These are phyloP conservation scores for Tupaia tana DNA, from an alignment of 2,113 vertebrate genomes.

Conservation along the genomic window DNA sequence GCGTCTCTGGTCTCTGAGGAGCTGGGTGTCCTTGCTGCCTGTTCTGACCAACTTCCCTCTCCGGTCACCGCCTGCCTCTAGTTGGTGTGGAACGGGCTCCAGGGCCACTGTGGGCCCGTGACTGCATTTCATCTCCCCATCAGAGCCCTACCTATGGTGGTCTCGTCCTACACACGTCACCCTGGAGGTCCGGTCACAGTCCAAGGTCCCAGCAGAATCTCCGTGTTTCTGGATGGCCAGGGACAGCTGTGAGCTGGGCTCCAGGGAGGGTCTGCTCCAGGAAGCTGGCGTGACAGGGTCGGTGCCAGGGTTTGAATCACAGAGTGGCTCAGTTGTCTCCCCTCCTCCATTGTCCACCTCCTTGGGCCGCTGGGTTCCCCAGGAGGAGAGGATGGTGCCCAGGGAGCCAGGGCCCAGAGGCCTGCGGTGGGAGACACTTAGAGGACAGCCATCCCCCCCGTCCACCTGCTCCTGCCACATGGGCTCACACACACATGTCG, in stretches of 20 bases:
- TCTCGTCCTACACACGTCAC: background rate
- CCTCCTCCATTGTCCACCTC: background rate
- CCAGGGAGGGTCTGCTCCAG: background rate
- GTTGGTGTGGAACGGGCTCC: background rate
- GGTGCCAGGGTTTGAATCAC: background rate
- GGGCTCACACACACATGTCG: rapidly evolving
- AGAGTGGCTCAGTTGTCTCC: background rate
- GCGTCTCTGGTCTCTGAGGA: background rate
- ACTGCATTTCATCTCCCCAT: background rate
- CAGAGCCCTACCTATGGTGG: background rate
- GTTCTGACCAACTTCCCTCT: background rate
- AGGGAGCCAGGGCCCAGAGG: background rate
- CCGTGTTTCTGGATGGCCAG: background rate
- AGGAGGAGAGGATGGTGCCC: background rate
- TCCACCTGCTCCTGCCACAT: background rate
- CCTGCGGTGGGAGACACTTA: background rate
- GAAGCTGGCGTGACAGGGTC: background rate
- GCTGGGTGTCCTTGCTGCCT: background rate
- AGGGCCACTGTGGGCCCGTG: rapidly evolving
- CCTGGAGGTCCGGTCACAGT: background rate
- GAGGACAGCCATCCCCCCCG: background rate
- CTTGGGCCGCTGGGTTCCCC: background rate
- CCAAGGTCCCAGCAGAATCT: background rate
- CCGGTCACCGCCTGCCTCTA: background rate
- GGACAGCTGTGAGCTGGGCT: background rate